Conservation (phyloP, 2,888 invertebrate genomes). For the Chrysodeixis includens region DNA sequence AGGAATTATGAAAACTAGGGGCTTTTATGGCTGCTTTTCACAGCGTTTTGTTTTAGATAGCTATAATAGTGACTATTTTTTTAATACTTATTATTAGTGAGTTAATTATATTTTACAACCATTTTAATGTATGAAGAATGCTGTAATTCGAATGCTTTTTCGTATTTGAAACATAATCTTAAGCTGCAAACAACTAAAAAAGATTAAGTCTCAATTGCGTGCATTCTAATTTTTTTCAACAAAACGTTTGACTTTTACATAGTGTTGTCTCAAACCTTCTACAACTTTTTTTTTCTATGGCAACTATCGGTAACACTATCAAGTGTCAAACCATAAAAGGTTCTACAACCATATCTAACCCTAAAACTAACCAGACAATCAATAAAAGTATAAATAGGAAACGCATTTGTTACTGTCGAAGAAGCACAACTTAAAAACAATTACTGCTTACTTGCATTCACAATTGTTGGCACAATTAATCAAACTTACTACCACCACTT, state of each 20-base stretch:
- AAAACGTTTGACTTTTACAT: too few species aligned
- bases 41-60: too few species aligned
- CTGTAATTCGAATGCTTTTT: too few species aligned
- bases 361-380: constrained; percentile 34
- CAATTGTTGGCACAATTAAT: constrained; percentile 60
- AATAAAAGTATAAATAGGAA: constrained; percentile 49
- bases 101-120: too few species aligned
- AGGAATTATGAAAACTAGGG: not conserved
- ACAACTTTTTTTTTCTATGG: not conserved
- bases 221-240: not conserved
- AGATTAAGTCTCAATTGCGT: not conserved
- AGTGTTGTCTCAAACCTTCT: too few species aligned
- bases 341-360: not conserved
- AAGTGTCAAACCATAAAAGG: not conserved
- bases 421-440: constrained; percentile 47
- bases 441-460: constrained; percentile 46
- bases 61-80: too few species aligned
- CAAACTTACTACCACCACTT: too few species aligned
- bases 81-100: too few species aligned
- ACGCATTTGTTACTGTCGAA: constrained; percentile 42
- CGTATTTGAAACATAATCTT: too few species aligned
- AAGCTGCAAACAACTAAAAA: too few species aligned
- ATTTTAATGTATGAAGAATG: too few species aligned
- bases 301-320: not conserved
- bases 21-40: not conserved